These are phyloP conservation scores for Oxystoma pomonae DNA, from an alignment of 2,888 invertebrate genomes.

Conservation along the genomic window DNA sequence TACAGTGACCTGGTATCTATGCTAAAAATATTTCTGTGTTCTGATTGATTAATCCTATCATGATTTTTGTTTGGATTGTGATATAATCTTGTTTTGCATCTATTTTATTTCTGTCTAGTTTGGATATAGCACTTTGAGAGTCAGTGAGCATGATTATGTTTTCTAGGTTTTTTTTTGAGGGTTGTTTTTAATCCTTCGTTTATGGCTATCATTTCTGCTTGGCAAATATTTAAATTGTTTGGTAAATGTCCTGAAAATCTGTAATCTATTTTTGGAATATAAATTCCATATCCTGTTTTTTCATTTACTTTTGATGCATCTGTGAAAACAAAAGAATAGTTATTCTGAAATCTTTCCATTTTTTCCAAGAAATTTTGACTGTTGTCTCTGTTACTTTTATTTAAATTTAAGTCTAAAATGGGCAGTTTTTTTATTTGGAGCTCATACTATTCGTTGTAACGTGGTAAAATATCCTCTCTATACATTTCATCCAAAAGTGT, in stretches of 20 bases:
- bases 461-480: too few relatives aligned
- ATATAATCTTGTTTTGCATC: background rate
- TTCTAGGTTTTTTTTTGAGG: background rate
- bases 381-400: too few relatives aligned
- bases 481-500: background rate
- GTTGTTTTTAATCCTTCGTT: too few relatives aligned
- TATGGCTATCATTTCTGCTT: background rate
- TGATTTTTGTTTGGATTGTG: background rate
- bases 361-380: background rate
- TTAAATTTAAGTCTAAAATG: too few relatives aligned
- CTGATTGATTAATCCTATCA: background rate
- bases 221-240: background rate
- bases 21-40: background rate
- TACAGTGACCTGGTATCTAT: background rate
- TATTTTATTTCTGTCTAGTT: conserved; percentile 1
- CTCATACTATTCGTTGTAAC: too few relatives aligned
- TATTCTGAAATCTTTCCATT: background rate
- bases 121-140: background rate
- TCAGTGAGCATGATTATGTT: background rate
- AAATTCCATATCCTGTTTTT: background rate
- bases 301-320: too few relatives aligned
- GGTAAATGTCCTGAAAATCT: background rate
- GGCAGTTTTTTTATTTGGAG: too few relatives aligned
- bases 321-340: too few relatives aligned
- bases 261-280: background rate